Evolutionary conservation across 1,140 invertebrate genomes (phyloP), one percentile per base, ranked within the genome.

Genomic region (Drepana arcuata): DNA sequence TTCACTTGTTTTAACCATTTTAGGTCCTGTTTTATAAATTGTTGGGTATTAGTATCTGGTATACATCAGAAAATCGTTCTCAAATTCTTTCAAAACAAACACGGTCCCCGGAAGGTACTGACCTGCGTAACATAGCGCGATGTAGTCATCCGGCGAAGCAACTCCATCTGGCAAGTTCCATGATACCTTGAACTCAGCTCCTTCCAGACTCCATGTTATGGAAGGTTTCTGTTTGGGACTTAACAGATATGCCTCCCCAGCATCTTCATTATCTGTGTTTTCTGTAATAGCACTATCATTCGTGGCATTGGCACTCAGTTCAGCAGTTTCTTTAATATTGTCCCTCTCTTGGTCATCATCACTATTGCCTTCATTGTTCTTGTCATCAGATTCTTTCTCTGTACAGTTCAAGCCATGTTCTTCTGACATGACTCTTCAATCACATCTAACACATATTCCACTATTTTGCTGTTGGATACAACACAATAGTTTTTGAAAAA

Each of bases 41-140:
- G n/a, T n/a, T n/a, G n/a, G n/a, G n/a, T n/a, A n/a, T n/a, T n/a
- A n/a, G n/a, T n/a, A n/a, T n/a, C n/a, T n/a, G n/a, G n/a, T n/a
- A n/a, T n/a, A n/a, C n/a, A n/a, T n/a, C n/a, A n/a, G n/a, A n/a
- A n/a, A n/a, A n/a, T n/a, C n/a, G n/a, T n/a, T n/a, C n/a, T n/a
- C n/a, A n/a, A n/a, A n/a, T n/a, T n/a, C n/a, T n/a, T n/a, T n/a
- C n/a, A n/a, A n/a, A n/a, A n/a, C n/a, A n/a, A n/a, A n/a, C n/a
- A n/a, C n/a, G n/a, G n/a, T n/a, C n/a, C n/a, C n/a, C n/a, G n/a
- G n/a, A n/a, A n/a, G n/a, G n/a, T 2, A 53, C 67, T 59, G 29
- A 78, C 77, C 73, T 81, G 55, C 48, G 42, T 55, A 58, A 48
- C 68, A 81, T 41, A 81, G 31, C 14, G 66, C 71, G 49, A 81